Base-by-base conservation (phyloP, 2,113 vertebrate genomes). In the Ariopsis seemanni region DNA sequence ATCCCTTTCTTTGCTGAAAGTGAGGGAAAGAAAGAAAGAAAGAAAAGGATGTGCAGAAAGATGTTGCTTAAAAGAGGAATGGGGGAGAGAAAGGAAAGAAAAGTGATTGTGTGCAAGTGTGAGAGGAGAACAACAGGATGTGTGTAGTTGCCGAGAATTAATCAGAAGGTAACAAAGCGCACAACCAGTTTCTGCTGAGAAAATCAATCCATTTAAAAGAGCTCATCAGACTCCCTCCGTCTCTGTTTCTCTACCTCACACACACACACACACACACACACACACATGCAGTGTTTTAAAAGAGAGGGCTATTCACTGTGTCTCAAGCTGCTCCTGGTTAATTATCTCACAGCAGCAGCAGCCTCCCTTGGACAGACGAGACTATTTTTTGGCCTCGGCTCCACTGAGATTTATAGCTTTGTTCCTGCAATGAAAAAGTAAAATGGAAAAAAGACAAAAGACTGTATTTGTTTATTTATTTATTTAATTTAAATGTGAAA, bases 401-500 rank as follows among this genome's bases (percentile, higher is more conserved):
- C 17, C 18, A 52, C 50, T 69, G 74, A 91, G 91, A 94, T 93
- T 93, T 92, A 94, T 94, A 87, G 87, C 87, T 91, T 83, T 84
- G 86, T 90, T 83, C 82, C 88, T 82, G 71, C 88, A 81, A 63
- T 27, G 7, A 57, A 79, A 79, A 57, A 79, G 42, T 34, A 74
- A 74, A 42, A 42, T 42, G 42, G 42, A 42, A 74, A 48, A 52
- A 52, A 25, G 25, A 77, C 1, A 48, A 74, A 50, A 77, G 22
- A 50, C 22, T 74, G 17, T 30, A 15, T 25, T 77, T 14, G 25
- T 52, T 50, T 22, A 48, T 42, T 42, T 74, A 22, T 50, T 75
- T 22, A 75, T 75, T 75, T 9, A 17, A 17, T 34, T 71, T 2
- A 71, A 34, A 2, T 75, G 42, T 34, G 20, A 74, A 20, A 5